Evolutionary conservation across 2,888 invertebrate genomes (phyloP), one percentile per base, ranked within the genome.

Genomic region (Drosophila putrida): DNA sequence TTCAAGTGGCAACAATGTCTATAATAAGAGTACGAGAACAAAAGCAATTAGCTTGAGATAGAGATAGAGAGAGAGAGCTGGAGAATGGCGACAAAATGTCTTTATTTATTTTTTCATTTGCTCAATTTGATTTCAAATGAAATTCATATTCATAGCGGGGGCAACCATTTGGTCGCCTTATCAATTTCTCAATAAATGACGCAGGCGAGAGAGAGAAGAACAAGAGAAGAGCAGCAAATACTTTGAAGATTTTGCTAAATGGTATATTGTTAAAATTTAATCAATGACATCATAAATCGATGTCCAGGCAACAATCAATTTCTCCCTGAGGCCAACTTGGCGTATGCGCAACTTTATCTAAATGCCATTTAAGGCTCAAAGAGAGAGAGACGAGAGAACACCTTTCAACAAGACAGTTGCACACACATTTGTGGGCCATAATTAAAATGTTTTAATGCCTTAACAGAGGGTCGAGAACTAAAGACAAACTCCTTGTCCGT

Each of bases 401-500:
- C 44, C 72, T 65, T 20, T 35, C 13, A 50, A 58, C 59, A 58
- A 38, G 63, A 70, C 75, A 64, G 68, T 79, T 77, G 75, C 61
- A 36, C 62, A 63, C 66, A 75, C 68, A 77, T 80, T 82, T 72
- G 75, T 71, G 84, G 70, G 63, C 83, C 88, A 90, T 90, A 90
- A 90, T 90, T 90, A 90, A 90, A 90, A 90, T 90, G 90, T 90
- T 90, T 82, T 88, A 76, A 80, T 79, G 86, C 31, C 36, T 6
- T 9, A 31, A 31, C 31, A 31, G 28, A 28, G 28, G 9, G 2
- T 8, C 28, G 13, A 43, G 20, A 33, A 49, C 39, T 69, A 64
- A 27, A 55, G 33, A 15, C 41, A 38, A 55, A 31, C 49, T 49
- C n/a, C 11, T 10, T 13, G 20, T 20, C 20, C 20, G 20, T 20